Evolutionary conservation across 2,888 invertebrate genomes (phyloP).

Genomic region (Cheilosia pagana): DNA sequence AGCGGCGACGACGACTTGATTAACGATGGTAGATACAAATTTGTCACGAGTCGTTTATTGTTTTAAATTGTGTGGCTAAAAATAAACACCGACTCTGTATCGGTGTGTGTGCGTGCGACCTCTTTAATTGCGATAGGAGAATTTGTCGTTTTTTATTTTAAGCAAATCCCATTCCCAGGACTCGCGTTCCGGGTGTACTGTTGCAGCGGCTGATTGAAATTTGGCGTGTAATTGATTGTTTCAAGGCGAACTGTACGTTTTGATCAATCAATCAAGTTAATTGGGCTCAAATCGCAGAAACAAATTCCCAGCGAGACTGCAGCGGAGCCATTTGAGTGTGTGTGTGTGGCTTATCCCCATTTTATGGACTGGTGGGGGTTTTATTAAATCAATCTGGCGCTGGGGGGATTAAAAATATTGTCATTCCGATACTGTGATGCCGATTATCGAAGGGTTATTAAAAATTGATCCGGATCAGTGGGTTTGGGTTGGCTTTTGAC

Average conservation of each 20-base stretch:
- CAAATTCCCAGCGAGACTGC: conserved; percentile 36
- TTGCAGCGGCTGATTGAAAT: conserved; percentile 52
- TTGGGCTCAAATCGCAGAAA: conserved; percentile 64
- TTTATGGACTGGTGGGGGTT: conserved; percentile 18
- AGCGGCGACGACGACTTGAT: conserved; percentile 44
- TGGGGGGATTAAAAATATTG: conserved; percentile 7
- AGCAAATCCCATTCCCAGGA: conserved; percentile 49
- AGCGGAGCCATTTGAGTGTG: not conserved
- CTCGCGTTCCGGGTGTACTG: not conserved
- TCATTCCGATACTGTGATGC: not conserved
- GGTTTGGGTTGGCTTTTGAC: conserved; percentile 1
- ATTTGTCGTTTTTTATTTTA: conserved; percentile 1
- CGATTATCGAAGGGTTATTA: conserved; percentile 44
- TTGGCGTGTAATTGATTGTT: conserved; percentile 70
- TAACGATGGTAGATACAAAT: conserved; percentile 73
- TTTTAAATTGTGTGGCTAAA: conserved; percentile 69
- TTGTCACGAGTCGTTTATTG: conserved; percentile 75
- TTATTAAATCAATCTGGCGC: conserved; percentile 41
- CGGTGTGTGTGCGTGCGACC: not conserved
- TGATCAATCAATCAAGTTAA: conserved; percentile 74
- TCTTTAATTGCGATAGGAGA: conserved; percentile 34
- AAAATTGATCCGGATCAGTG: conserved; percentile 22
- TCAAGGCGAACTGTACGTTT: conserved; percentile 54
- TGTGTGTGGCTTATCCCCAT: conserved; percentile 3
- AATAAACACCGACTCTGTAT: conserved; percentile 31